Percentiles rank a stretch among this genome's conserved stretches.
These are phyloP conservation scores for Lacerta bilineata DNA, from an alignment of 2,797 vertebrate genomes.

Conservation along the genomic window DNA sequence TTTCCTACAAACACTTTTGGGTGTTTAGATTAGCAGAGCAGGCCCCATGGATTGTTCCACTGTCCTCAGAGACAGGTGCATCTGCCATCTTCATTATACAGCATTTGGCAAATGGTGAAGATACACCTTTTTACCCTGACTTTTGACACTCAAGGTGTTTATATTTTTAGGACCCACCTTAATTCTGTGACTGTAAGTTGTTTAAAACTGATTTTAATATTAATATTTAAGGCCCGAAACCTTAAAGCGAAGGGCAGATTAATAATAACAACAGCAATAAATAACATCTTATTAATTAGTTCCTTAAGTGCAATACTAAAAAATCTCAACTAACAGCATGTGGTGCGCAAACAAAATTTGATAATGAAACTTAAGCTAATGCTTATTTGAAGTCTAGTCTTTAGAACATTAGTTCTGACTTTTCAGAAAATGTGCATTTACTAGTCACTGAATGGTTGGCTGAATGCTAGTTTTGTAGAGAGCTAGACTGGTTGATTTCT, in stretches of 20 bases:
- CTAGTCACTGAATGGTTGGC: neutral
- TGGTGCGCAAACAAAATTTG: neutral
- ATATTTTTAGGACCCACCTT: no score
- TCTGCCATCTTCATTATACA: no score
- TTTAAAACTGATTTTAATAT: no score
- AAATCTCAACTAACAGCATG: neutral
- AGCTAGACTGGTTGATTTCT: slow-evolving; percentile 32
- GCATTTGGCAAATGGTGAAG: no score
- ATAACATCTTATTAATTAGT: neutral
- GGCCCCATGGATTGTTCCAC: no score
- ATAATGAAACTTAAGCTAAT: neutral
- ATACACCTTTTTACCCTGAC: no score
- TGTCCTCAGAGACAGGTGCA: no score
- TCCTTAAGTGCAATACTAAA: neutral
- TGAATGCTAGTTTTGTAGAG: slow-evolving; percentile 35
- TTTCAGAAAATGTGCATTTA: slow-evolving; percentile 41
- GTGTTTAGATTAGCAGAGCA: no score
- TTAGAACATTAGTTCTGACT: slow-evolving; percentile 17
- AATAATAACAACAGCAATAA: neutral
- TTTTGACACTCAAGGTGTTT: no score
- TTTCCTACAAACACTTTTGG: neutral
- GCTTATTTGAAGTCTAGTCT: neutral
- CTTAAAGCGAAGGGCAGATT: no score
- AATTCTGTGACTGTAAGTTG: no score
- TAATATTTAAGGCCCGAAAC: no score